Base-by-base conservation (phyloP, 2,797 vertebrate species). In the Sitta carolinensis region DNA sequence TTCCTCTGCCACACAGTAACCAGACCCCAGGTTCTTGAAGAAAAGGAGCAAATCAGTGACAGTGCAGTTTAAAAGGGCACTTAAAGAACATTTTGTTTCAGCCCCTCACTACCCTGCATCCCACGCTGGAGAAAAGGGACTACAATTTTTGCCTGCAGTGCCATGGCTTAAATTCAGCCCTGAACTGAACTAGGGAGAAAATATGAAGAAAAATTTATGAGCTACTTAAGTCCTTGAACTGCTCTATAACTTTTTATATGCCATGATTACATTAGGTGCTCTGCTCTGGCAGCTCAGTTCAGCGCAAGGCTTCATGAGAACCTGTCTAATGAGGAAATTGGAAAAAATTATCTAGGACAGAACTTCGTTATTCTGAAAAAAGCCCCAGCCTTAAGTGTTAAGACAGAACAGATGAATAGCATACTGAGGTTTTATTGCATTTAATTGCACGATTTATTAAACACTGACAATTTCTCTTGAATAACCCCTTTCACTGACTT, bases 381-480 rank as follows among this genome's bases (percentile, higher is more conserved):
- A 94, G 89, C 66, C 68, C 75, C 74, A 90, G 80, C 75, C 80
- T 84, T 91, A 95, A 76, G 19, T 47, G 78, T 94, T 94, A 91
- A 95, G 81, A 85, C 76, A 87, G 92, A 96, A 90, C 84, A 96
- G 96, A 88, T 61, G 50, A 95, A 92, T 94, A 89, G 94, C 95
- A 89, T 89, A 96, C 87, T 97, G 75, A 89, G 91, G 82, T 69
- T 84, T 97, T 92, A 97, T 84, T 96, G 94, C 95, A 91, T 83
- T 91, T 97, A 96, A 97, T 96, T 96, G 94, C 74, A 90, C 89
- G 85, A 96, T 94, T 97, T 96, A 95, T 94, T 94, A 96, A 97
- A 94, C 82, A 94, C 94, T 63, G 74, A 90, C 92, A 95, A 94
- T 96, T 97, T 95, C 92, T 91, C 83, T 81, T 96, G 95, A 97